Percentiles rank a stretch among this genome's conserved stretches.
Conservation (phyloP, 2,797 vertebrate species). For the Nannoperca obscura region DNA sequence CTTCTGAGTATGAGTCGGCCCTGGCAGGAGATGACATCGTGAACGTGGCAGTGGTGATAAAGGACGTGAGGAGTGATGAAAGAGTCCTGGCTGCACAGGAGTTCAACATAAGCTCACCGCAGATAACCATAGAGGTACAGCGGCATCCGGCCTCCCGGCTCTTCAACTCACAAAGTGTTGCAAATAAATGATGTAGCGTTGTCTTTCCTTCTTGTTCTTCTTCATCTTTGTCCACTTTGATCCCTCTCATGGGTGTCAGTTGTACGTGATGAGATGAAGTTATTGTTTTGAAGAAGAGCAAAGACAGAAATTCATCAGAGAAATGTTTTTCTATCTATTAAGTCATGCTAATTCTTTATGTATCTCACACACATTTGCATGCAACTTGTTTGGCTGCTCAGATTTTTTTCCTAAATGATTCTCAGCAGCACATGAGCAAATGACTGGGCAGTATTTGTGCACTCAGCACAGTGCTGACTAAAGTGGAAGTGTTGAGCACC, state of each 20-base stretch:
- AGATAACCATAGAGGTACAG: constrained; percentile 70
- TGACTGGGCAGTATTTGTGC: too few species aligned
- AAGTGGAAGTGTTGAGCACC: neutral
- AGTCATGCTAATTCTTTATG: neutral
- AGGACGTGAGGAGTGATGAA: constrained; percentile 66
- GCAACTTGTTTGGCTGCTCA: neutral
- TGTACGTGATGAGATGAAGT: constrained; percentile 12
- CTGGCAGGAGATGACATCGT: constrained; percentile 65
- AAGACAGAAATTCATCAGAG: constrained; percentile 17
- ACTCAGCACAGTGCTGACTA: too few species aligned
- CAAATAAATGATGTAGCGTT: neutral
- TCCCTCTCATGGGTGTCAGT: neutral
- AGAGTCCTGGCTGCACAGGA: constrained; percentile 68
- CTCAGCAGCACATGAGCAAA: too few species aligned
- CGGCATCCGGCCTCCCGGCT: neutral
- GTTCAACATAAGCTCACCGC: constrained; percentile 64
- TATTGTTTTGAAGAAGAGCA: constrained; percentile 19
- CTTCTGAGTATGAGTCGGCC: constrained; percentile 53
- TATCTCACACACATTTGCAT: neutral
- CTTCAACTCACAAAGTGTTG: neutral
- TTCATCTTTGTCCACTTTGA: constrained; percentile 1
- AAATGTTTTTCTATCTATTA: neutral
- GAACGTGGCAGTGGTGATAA: constrained; percentile 74
- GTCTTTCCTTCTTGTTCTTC: constrained; percentile 2
- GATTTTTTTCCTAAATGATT: too few species aligned